Base-by-base conservation (phyloP, 2,888 invertebrate genomes). In the Atethmia centrago region DNA sequence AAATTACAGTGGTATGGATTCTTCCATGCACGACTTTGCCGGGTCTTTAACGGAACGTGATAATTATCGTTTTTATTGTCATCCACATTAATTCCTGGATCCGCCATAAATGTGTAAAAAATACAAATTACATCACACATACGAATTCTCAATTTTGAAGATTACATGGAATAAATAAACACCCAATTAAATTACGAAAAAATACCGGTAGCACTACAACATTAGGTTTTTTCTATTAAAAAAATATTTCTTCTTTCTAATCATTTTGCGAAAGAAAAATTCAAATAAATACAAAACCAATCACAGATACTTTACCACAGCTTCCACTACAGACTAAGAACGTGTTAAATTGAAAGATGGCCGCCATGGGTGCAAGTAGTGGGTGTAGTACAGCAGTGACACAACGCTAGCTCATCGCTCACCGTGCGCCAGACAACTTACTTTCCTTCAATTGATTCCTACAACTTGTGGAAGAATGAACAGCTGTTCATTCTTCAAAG, bases 381-480 rank as follows among this genome's bases (percentile, higher is more conserved):
- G 42, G 51, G 31, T 56, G 25, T 10, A 59, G 19, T 25, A 58
- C 21, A 31, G 31, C 10, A 64, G 42, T 66, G 69, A 64, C 63
- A 56, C 53, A 42, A 31, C n/a, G 45, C 68, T 28, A 47, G 40
- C 68, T 68, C 81, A 79, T 81, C 71, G 71, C 79, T 81, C 79
- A 79, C 74, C 8, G 16, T 70, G 75, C 51, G 31, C 71, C 65
- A 79, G 79, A 82, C 82, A 68, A 68, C 81, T 79, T 82, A 65
- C 65, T 81, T 81, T 79, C 65, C 36, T 68, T 31, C 74, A 71
- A 81, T 81, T 79, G 83, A 82, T 75, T 79, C 65, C 58, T 70
- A 70, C 79, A 73, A 77, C 36, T 72, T 81, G 45, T 49, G 64
- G 55, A 67, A 64, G 45, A 78, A 74, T 64, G 63, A 68, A 65